Percentiles rank a stretch among this genome's conserved stretches.
phyloP scores from a whole-genome alignment of 35 echinoderm and acorn worm genomes.

The Hemicentrotus pulcherrimus region DNA sequence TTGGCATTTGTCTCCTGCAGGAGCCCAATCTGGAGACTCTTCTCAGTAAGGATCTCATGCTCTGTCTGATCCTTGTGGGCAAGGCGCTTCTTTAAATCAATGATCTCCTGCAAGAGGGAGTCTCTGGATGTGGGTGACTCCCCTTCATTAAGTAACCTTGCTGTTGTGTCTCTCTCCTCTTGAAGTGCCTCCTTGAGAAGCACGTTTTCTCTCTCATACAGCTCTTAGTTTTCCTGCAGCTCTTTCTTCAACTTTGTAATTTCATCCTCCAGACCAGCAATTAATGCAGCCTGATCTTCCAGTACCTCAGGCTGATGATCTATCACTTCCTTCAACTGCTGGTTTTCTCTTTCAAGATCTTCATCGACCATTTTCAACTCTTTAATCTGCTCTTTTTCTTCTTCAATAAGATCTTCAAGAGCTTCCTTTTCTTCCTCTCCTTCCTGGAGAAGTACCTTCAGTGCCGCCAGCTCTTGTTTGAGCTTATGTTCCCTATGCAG shows the following conservation, averaged over 20 bases:
- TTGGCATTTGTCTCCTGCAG: constrained; percentile 90
- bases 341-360: constrained; percentile 43
- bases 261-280: constrained; percentile 51
- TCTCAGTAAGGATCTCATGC: constrained; percentile 95
- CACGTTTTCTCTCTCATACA: constrained; percentile 65
- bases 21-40: constrained; percentile 91
- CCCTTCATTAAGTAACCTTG: constrained; percentile 41
- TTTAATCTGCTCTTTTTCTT: neutral
- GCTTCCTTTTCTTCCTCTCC: constrained; percentile 61
- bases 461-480: constrained; percentile 29
- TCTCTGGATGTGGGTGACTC: constrained; percentile 29
- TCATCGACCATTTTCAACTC: constrained; percentile 6
- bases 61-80: constrained; percentile 87
- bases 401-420: constrained; percentile 41
- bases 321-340: neutral
- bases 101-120: constrained; percentile 58
- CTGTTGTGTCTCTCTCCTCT: constrained; percentile 64
- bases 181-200: constrained; percentile 83
- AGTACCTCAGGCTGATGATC: neutral
- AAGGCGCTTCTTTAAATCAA: constrained; percentile 67
- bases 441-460: constrained; percentile 53
- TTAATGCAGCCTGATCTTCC: neutral
- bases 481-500: constrained; percentile 29
- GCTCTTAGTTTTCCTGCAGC: constrained; percentile 71
- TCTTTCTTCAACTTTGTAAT: constrained; percentile 68